Percentiles rank a stretch among this genome's conserved stretches.
Evolutionary conservation across 2,888 invertebrate species (phyloP).

Genomic region (Torymus texanus): DNA sequence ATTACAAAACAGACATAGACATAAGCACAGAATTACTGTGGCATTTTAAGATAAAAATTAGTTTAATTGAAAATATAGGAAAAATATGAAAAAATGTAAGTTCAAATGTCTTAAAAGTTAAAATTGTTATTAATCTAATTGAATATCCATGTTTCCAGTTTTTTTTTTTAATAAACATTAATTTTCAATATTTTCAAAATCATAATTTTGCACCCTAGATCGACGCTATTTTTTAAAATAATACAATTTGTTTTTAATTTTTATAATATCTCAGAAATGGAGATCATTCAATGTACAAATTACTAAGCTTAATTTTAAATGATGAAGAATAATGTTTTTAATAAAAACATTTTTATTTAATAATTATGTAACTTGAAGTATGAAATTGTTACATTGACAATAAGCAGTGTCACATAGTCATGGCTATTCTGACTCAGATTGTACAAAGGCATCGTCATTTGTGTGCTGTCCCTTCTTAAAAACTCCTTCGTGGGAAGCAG

Average conservation of each 20-base stretch:
- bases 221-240: not conserved
- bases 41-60: constrained; percentile 38
- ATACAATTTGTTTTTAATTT: not conserved
- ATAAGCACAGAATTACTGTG: constrained; percentile 38
- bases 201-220: constrained; percentile 13
- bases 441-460: constrained; percentile 54
- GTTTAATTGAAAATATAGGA: constrained; percentile 2
- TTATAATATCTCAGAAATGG: constrained; percentile 8
- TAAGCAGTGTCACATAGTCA: constrained; percentile 51
- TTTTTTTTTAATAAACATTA: constrained; percentile 48
- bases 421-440: constrained; percentile 46
- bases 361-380: constrained; percentile 46
- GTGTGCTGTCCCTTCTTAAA: constrained; percentile 43
- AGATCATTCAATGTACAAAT: constrained; percentile 1
- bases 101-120: constrained; percentile 11
- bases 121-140: constrained; percentile 23
- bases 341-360: constrained; percentile 53
- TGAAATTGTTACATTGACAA: constrained; percentile 53
- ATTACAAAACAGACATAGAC: constrained; percentile 19
- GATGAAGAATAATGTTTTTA: constrained; percentile 36
- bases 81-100: not conserved
- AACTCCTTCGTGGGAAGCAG: constrained; percentile 36
- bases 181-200: constrained; percentile 37
- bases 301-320: not conserved
- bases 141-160: constrained; percentile 22